phyloP scores from a whole-genome alignment of 2,113 vertebrate genomes.

The Cinclus mexicanus region DNA sequence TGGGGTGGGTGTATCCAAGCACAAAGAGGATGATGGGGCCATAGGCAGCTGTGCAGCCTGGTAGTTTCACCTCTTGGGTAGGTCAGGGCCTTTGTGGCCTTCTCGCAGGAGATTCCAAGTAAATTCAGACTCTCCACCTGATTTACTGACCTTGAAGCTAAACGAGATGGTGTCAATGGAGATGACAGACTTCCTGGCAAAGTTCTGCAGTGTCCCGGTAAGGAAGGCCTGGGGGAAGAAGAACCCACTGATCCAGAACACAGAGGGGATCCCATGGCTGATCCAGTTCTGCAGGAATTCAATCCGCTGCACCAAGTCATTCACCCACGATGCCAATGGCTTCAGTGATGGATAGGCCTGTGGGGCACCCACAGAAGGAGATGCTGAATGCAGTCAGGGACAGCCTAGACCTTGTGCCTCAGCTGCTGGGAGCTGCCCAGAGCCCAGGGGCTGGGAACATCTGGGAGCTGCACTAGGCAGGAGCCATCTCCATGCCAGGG shows the following conservation, averaged over 20 bases:
- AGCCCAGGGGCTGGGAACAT: neutral
- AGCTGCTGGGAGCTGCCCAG: neutral
- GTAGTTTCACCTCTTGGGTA: neutral
- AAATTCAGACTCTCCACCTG: neutral
- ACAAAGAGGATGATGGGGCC: neutral
- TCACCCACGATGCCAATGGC: conserved; percentile 89
- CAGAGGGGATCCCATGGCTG: conserved; percentile 77
- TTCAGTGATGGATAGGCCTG: conserved; percentile 91
- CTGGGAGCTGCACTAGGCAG: neutral
- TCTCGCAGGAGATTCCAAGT: neutral
- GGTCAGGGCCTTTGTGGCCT: neutral
- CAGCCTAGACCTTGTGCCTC: neutral
- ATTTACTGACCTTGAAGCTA: conserved; percentile 81
- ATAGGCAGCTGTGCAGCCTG: neutral
- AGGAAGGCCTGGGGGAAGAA: conserved; percentile 95
- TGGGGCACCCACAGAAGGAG: neutral
- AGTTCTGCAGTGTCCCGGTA: conserved; percentile 90
- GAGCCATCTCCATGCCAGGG: neutral
- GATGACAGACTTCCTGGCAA: conserved; percentile 78
- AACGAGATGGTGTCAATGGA: conserved; percentile 89
- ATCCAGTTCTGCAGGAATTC: conserved; percentile 85
- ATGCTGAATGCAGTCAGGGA: neutral
- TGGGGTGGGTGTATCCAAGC: neutral
- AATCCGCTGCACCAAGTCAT: conserved; percentile 83
- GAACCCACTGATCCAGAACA: conserved; percentile 93